Evolutionary conservation across 2,797 vertebrate genomes (phyloP), one percentile per base, ranked within the genome.

Genomic region (Oceanodroma leucorhoa): DNA sequence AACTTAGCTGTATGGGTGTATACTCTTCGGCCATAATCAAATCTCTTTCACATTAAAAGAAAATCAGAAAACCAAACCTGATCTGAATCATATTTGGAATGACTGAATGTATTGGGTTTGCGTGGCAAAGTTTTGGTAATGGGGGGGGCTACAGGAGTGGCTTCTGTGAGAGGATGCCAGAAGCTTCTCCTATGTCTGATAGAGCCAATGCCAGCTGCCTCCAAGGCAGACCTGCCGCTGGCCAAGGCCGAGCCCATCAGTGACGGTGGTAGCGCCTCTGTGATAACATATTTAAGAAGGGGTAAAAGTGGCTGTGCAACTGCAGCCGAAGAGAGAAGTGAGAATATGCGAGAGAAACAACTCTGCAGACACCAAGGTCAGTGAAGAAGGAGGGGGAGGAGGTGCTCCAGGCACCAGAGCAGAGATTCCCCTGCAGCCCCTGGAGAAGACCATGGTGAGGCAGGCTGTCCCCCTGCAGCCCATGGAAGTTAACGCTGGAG

Each of bases 201-300:
- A 32, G 14, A 43, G 20, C 10, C 61, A 43, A 16, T 15, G 29
- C 20, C 40, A 64, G 61, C 40, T 0, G 2, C 10, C 61, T 64
- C 29, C 20, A 64, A 43, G 61, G 43, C 4, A 7, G 29, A 64
- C 20, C 21, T 3, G 9, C 14, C 3, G 1, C 55, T 34, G 22
- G n/a, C 55, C 55, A 34, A 34, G 55, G 22, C n/a, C 3, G 3
- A 57, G 55, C 14, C n/a, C 5, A 43, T 11, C 40, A 64, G 40
- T 2, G 1, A 32, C 5, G 2, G 29, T 32, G 20, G 9, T 43
- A 23, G 29, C 1, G 1, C 5, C 61, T 43, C 61, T 43, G 14
- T 10, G 14, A 32, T 43, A 64, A 64, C 61, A 32, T 26, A 18
- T 36, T 60, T 60, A 60, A 60, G 34, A 58, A 26, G 24, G 34